These are phyloP conservation scores for Sebastes schlegelii DNA, from an alignment of 2,113 vertebrate genomes.

Conservation along the genomic window DNA sequence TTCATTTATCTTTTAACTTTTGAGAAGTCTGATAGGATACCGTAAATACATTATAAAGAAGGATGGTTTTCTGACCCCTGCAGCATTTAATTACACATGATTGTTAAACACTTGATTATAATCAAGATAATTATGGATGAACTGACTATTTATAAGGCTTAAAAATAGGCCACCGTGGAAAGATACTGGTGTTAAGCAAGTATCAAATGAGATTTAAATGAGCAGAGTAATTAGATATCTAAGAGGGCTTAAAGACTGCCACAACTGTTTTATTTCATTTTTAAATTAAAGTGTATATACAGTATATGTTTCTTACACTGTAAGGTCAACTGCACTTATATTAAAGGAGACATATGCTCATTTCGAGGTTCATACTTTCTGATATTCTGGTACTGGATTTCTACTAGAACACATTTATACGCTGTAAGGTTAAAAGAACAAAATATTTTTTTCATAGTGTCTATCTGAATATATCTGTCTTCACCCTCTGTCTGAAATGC, in stretches of 20 bases:
- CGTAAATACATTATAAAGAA: constrained; percentile 24
- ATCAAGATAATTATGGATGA: constrained; percentile 72
- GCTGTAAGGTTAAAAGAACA: too few relatives aligned
- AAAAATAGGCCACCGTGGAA: constrained; percentile 43
- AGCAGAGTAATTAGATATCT: constrained; percentile 37
- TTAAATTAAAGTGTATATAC: constrained; percentile 7
- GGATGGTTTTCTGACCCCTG: constrained; percentile 31
- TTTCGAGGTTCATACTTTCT: too few relatives aligned
- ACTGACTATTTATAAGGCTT: constrained; percentile 69
- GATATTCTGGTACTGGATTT: too few relatives aligned
- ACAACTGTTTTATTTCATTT: neutral
- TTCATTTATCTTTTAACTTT: neutral
- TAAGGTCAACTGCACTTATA: neutral
- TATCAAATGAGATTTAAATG: constrained; percentile 49
- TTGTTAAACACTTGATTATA: constrained; percentile 71
- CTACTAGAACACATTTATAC: too few relatives aligned
- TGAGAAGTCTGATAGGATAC: constrained; percentile 3
- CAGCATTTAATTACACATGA: constrained; percentile 70
- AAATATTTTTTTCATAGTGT: too few relatives aligned
- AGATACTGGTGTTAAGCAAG: constrained; percentile 29
- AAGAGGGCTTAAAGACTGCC: constrained; percentile 22
- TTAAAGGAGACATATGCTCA: neutral
- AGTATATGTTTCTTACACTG: neutral
- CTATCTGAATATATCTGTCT: too few relatives aligned
- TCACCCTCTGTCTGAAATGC: too few relatives aligned